A percentile compares a stretch with the other conserved stretches of the same genome.
Conservation (phyloP, 1,140 invertebrate genomes). For the Drosophila micromelanica region DNA sequence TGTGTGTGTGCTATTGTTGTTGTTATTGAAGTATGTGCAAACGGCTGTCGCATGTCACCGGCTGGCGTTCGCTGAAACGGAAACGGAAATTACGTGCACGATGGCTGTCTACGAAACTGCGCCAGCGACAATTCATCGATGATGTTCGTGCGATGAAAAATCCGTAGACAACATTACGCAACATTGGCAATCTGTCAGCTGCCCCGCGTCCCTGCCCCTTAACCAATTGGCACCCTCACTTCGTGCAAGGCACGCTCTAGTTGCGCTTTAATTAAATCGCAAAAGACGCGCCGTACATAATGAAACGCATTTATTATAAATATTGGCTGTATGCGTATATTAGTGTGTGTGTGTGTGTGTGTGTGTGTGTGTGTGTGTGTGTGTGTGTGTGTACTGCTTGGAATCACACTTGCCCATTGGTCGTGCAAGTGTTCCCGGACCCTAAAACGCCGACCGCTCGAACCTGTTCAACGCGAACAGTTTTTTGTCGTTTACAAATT, state of each 20-base stretch:
- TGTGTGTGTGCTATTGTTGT: slow-evolving; percentile 4
- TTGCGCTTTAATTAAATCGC: slow-evolving; percentile 75
- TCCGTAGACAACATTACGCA: slow-evolving; percentile 34
- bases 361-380: slow-evolving; percentile 8
- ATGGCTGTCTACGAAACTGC: slow-evolving; percentile 58
- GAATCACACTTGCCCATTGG: slow-evolving; percentile 5
- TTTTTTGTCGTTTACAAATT: slow-evolving; percentile 7
- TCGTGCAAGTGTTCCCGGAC: neutral
- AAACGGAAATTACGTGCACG: slow-evolving; percentile 81
- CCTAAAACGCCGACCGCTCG: slow-evolving; percentile 4
- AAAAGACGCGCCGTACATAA: slow-evolving; percentile 72
- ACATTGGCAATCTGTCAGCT: slow-evolving; percentile 23
- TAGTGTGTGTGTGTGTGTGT: neutral
- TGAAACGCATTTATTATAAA: slow-evolving; percentile 71
- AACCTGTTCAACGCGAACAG: neutral
- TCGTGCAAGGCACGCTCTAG: slow-evolving; percentile 15
- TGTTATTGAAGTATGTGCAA: slow-evolving; percentile 66
- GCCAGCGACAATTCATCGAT: slow-evolving; percentile 71
- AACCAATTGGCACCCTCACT: neutral
- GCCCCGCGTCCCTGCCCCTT: neutral
- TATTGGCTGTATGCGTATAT: neutral
- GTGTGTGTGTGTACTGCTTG: neutral
- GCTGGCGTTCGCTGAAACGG: slow-evolving; percentile 75
- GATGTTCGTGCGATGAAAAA: slow-evolving; percentile 50
- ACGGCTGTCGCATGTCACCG: slow-evolving; percentile 79